Evolutionary conservation across 92 coral and sea anemone species (phyloP), one percentile per base, ranked within the genome.

Genomic region (Zoanthus sociatus): DNA sequence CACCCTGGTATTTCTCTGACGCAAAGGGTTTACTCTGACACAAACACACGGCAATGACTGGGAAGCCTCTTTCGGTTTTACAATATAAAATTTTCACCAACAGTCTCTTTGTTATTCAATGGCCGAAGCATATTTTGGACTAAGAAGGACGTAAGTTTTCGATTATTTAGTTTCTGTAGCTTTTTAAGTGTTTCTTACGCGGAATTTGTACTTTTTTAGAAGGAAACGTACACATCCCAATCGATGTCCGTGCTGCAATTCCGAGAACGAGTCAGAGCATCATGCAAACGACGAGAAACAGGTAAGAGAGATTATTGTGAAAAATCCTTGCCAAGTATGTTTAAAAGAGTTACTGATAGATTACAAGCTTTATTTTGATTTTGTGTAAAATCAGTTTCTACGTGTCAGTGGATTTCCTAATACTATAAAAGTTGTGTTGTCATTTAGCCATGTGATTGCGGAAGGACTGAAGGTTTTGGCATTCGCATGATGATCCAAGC

Each of bases 1-100:
- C 87, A 94, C 95, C 94, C 88, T 92, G 91, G 95, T 91, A 91
- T 89, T 94, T 93, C 95, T 90, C 96, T 94, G 98, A 94, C 98
- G 98, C 96, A 94, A 94, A 94, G 98, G 98, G 98, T 95, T 95
- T 95, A 95, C 98, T 93, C 98, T 95, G 98, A 95, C 91, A 93
- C 96, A 94, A 95, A 95, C 98, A 93, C 92, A 92, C 82, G 17
- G 79, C 79, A 10, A 86, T 74, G 95, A 91, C 93, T 88, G 95
- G 73, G 86, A 76, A 86, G 86, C 87, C 92, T 54, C 91, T 93
- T 93, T 92, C 96, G 91, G 76, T 95, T 91, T 91, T 87, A 89
- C 92, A 69, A 78, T 82, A 90, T 70, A 88, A 44, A 63, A 75
- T 70, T 86, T 86, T 88, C 89, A 42, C 50, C 48, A 68, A 48